phyloP scores from a whole-genome alignment of 2,113 vertebrate species.

The Microtus richardsoni region DNA sequence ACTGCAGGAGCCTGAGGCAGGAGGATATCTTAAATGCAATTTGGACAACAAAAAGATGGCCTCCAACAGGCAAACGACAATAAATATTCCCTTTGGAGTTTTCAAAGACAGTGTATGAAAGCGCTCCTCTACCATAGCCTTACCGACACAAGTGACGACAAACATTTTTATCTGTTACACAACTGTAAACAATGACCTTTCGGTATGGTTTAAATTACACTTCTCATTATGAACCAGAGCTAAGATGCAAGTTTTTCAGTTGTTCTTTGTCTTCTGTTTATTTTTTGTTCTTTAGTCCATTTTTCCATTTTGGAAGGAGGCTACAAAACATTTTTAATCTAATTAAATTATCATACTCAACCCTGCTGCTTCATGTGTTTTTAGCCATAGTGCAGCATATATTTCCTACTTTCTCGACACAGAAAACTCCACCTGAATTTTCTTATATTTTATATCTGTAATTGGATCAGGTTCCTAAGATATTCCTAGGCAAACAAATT shows the following conservation, averaged over 20 bases:
- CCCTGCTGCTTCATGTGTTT: background rate
- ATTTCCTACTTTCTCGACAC: background rate
- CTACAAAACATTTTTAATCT: background rate
- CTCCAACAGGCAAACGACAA: background rate
- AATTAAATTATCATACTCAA: background rate
- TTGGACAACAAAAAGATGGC: background rate
- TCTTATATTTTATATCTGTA: background rate
- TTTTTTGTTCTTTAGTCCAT: background rate
- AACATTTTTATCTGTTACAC: background rate
- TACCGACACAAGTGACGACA: background rate
- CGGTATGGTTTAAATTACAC: background rate
- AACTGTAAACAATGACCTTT: background rate
- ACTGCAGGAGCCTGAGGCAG: background rate
- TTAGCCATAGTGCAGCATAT: background rate
- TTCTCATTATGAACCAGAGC: background rate
- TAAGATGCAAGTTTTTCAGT: background rate
- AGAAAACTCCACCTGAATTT: constrained; percentile 32
- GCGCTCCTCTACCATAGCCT: background rate
- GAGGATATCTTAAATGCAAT: background rate
- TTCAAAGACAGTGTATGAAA: background rate
- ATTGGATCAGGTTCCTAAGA: background rate
- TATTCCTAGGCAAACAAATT: background rate
- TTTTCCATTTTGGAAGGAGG: background rate
- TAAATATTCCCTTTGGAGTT: background rate
- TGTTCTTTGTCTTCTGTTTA: background rate